phyloP scores from a whole-genome alignment of 2,797 vertebrate species.

The Hirundo rustica region DNA sequence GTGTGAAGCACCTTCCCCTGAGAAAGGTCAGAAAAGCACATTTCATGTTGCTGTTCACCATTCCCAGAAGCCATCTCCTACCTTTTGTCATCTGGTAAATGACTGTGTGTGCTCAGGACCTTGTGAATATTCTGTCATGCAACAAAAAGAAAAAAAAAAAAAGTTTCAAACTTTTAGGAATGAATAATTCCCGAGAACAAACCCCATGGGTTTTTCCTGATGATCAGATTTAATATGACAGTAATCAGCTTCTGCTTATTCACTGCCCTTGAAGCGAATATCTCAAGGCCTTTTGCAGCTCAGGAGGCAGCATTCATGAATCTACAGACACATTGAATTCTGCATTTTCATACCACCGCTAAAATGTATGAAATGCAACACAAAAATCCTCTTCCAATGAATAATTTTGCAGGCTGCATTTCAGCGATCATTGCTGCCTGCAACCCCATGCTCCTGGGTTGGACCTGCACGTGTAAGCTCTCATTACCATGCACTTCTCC shows the following conservation, averaged over 20 bases:
- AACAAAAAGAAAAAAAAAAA: neutral
- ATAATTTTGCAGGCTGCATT: neutral
- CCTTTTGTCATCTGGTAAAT: conserved; percentile 78
- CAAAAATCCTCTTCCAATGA: neutral
- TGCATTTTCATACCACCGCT: neutral
- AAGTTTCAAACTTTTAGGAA: neutral
- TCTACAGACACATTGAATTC: neutral
- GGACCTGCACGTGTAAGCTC: neutral
- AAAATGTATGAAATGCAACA: neutral
- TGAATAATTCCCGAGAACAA: conserved; percentile 46
- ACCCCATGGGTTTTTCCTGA: neutral
- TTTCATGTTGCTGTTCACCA: neutral
- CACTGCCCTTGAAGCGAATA: conserved; percentile 16
- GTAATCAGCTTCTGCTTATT: conserved; percentile 57
- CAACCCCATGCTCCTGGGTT: neutral
- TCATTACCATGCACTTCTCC: neutral
- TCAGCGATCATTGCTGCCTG: neutral
- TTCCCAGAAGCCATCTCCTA: conserved; percentile 69
- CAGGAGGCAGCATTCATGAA: neutral
- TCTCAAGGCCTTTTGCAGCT: conserved; percentile 24
- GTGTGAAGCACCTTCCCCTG: neutral
- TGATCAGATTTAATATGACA: conserved; percentile 60
- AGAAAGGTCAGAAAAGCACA: neutral
- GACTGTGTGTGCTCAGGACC: conserved; percentile 78
- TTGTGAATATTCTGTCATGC: conserved; percentile 86